Evolutionary conservation across 2,888 invertebrate species (phyloP).

Genomic region (Proisotoma minuta): DNA sequence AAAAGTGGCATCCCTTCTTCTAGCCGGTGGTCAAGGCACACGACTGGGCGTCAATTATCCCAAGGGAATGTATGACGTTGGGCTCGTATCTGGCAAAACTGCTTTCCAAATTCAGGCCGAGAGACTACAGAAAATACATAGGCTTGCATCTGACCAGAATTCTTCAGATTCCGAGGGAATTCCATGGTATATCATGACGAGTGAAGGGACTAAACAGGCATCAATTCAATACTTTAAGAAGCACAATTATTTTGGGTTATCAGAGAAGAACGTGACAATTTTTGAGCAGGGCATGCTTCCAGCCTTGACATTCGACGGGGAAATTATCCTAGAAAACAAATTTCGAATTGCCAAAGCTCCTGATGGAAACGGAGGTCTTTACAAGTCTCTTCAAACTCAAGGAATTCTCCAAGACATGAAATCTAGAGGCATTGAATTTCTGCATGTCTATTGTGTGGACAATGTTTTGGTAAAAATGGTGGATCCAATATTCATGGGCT

Average conservation of each 20-base stretch:
- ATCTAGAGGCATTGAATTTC: conserved; percentile 71
- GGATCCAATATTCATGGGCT: conserved; percentile 93
- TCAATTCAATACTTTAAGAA: conserved; percentile 74
- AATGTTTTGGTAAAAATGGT: conserved; percentile 97
- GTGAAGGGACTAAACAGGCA: conserved; percentile 81
- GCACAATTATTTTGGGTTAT: conserved; percentile 80
- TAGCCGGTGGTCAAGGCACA: conserved; percentile 98
- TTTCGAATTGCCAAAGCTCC: conserved; percentile 80
- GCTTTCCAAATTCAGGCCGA: conserved; percentile 95
- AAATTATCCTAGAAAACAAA: conserved; percentile 77
- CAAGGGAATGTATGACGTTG: conserved; percentile 95
- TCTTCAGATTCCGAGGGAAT: conserved; percentile 54
- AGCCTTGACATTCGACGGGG: conserved; percentile 88
- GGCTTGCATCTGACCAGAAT: conserved; percentile 65
- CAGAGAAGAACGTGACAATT: conserved; percentile 71
- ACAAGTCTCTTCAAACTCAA: conserved; percentile 68
- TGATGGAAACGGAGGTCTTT: conserved; percentile 82
- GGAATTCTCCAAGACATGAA: conserved; percentile 75
- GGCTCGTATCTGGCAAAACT: conserved; percentile 80
- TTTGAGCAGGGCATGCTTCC: conserved; percentile 92
- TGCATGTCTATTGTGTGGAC: conserved; percentile 97
- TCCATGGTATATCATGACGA: conserved; percentile 91
- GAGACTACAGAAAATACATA: conserved; percentile 71
- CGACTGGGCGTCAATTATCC: conserved; percentile 89
- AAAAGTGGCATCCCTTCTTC: conserved; percentile 77